Evolutionary conservation across 2,797 vertebrate genomes (phyloP), one percentile per base, ranked within the genome.

Genomic region (Pseudochromis fuscus): DNA sequence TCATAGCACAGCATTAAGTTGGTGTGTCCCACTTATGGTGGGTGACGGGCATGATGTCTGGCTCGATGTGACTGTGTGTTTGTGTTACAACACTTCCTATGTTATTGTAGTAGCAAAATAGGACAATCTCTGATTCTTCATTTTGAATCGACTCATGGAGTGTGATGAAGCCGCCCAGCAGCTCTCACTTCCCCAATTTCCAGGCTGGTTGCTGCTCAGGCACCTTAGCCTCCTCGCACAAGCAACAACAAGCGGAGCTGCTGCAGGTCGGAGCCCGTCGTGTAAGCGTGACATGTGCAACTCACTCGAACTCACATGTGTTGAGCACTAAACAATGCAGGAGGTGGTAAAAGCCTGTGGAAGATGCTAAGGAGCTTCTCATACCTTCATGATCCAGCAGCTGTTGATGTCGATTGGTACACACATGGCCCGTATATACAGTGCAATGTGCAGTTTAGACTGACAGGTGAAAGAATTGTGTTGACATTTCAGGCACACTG

Each of bases 341-440:
- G 16, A 66, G 74, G 60, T 77, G 84, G 68, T 82, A 69, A 84
- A 86, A 87, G 75, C 53, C 10, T 74, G 68, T 66, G 19, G 62
- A 61, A 74, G 51, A 61, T 80, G 67, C 45, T 70, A 46, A 80
- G 61, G 19, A 73, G 62, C 28, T 7, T 33, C 44, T 40, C 37
- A 31, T 61, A 27, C 2, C n/a, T 50, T 38, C 52, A 21, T 31
- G 21, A 31, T 76, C 6, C 23, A 11, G 28, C 31, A 59, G 52
- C 56, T 69, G 27, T 52, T 50, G 18, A 44, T 48, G 18, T 60
- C 38, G 62, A 24, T 33, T 65, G 23, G 40, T 64, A 37, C 24
- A 23, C 33, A 72, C 27, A 37, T 24, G 45, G 51, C 27, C 51
- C 1, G 8, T 30, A 28, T 30, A 28, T 30, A 72, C 30, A 46